Evolutionary conservation across 2,113 vertebrate species (phyloP).

Genomic region (Oncorhynchus nerka): DNA sequence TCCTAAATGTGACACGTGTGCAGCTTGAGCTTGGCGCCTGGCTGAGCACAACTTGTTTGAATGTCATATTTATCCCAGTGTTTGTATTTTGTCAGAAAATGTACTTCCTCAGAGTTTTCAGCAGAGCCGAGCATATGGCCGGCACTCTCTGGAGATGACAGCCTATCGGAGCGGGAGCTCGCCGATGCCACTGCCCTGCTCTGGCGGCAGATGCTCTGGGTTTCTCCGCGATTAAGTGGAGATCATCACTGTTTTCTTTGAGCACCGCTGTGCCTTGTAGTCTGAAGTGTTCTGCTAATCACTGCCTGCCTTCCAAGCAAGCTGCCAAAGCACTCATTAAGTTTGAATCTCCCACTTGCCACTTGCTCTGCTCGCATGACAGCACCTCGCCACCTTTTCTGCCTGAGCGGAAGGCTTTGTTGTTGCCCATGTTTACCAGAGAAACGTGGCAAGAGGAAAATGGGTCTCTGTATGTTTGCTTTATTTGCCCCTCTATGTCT

Average conservation of each 20-base stretch:
- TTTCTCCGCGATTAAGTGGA: conserved; percentile 99
- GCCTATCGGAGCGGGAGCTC: conserved; percentile 98
- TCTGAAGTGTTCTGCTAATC: conserved; percentile 99
- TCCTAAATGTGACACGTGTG: conserved; percentile 86
- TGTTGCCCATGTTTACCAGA: conserved; percentile 77
- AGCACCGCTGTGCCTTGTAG: conserved; percentile 99
- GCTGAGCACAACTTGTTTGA: conserved; percentile 99
- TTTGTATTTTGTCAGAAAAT: conserved; percentile 99
- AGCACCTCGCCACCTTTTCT: conserved; percentile 67
- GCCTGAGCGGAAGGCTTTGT: conserved; percentile 27
- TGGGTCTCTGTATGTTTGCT: not conserved
- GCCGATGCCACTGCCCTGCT: conserved; percentile 92
- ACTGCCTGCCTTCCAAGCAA: conserved; percentile 98
- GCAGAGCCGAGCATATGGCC: conserved; percentile 99
- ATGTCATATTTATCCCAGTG: conserved; percentile 99
- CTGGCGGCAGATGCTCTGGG: conserved; percentile 99
- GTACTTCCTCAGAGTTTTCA: conserved; percentile 97
- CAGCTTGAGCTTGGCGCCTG: conserved; percentile 80
- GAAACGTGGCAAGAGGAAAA: conserved; percentile 56
- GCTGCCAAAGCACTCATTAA: conserved; percentile 99
- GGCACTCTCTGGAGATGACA: conserved; percentile 99
- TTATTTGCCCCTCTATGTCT: not conserved
- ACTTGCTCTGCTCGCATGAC: conserved; percentile 81
- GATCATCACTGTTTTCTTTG: conserved; percentile 99
- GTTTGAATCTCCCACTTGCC: conserved; percentile 84